Percentiles rank a stretch among this genome's conserved stretches.
Evolutionary conservation across 2,797 vertebrate genomes (phyloP).

Genomic region (Leuciscus waleckii): DNA sequence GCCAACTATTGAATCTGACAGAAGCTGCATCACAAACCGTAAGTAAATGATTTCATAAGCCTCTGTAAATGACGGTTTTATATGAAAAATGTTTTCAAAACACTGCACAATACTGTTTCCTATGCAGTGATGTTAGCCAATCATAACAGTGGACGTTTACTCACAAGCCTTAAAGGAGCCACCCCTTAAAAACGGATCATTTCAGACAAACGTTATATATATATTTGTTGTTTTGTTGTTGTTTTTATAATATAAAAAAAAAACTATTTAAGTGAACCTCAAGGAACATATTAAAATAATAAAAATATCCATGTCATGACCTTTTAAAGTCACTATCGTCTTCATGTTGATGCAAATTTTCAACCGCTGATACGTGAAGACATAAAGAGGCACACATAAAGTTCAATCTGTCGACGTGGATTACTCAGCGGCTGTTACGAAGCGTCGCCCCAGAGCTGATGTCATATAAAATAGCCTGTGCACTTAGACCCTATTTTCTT

Average conservation of each 20-base stretch:
- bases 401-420: constrained; percentile 32
- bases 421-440: neutral
- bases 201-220: too few species aligned
- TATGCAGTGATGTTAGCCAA: too few species aligned
- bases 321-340: neutral
- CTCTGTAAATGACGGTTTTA: too few species aligned
- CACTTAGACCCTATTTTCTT: constrained; percentile 11
- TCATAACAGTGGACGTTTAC: neutral
- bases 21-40: too few species aligned
- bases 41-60: too few species aligned
- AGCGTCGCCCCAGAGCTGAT: constrained; percentile 28
- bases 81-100: neutral
- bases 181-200: neutral
- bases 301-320: neutral
- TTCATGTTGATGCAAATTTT: neutral
- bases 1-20: too few species aligned
- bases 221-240: too few species aligned
- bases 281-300: neutral
- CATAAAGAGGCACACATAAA: constrained; percentile 13
- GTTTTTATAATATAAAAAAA: too few species aligned
- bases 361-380: neutral
- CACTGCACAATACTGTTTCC: too few species aligned
- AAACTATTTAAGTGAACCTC: neutral
- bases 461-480: constrained; percentile 27
- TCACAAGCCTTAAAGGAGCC: neutral